Evolutionary conservation across 2,797 vertebrate genomes (phyloP).

Genomic region (Dendrocincla tyrannina): DNA sequence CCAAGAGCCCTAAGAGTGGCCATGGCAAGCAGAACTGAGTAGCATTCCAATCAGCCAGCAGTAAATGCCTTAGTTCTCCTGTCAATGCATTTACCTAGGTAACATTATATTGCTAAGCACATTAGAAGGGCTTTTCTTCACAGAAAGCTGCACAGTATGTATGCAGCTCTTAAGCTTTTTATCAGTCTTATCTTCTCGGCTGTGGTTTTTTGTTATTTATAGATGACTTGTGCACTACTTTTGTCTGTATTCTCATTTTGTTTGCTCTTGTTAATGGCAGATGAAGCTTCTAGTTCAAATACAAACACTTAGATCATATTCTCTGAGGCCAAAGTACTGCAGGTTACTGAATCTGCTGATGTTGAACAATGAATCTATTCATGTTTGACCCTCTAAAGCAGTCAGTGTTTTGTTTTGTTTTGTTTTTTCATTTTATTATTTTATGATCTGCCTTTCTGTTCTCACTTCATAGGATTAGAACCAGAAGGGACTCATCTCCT

Average conservation of each 20-base stretch:
- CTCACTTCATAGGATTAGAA: not conserved
- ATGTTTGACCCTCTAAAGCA: not conserved
- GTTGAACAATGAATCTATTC: not conserved
- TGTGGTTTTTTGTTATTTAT: not conserved
- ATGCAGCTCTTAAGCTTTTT: not conserved
- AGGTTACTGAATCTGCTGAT: not conserved
- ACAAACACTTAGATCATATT: not conserved
- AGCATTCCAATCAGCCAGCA: not conserved
- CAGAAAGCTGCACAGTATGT: not conserved
- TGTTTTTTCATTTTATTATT: not conserved
- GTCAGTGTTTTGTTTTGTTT: not conserved
- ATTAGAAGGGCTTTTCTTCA: not conserved
- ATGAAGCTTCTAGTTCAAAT: conserved; percentile 5
- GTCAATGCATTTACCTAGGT: not conserved
- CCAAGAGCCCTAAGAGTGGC: not conserved
- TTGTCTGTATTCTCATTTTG: not conserved
- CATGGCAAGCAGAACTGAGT: not conserved
- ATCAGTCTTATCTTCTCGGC: not conserved
- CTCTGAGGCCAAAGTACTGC: not conserved
- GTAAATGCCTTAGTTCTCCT: not conserved
- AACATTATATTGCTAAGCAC: not conserved
- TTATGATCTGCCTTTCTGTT: not conserved
- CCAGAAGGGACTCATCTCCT: not conserved
- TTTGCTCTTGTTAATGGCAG: conserved; percentile 6
- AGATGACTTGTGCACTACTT: not conserved